Evolutionary conservation across 2,113 vertebrate species (phyloP).

Genomic region (Pedetes capensis): DNA sequence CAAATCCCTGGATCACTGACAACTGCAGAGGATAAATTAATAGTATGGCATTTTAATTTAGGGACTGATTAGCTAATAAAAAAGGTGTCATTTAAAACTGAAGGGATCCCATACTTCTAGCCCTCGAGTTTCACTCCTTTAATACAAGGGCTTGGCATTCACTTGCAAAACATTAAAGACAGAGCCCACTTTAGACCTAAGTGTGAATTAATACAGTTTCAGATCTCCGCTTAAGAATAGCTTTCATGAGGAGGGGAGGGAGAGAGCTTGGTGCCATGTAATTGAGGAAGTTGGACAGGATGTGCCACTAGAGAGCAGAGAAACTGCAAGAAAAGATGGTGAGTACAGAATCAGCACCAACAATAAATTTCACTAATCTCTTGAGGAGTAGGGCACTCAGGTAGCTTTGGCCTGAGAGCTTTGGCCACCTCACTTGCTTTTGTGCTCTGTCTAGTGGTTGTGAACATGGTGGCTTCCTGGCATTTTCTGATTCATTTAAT

Average conservation of each 20-base stretch:
- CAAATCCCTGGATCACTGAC: conserved; percentile 53
- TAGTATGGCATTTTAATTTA: conserved; percentile 51
- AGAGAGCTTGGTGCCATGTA: neutral
- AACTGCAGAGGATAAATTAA: conserved; percentile 45
- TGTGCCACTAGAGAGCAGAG: neutral
- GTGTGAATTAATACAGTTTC: neutral
- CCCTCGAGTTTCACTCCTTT: neutral
- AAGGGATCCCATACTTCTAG: neutral
- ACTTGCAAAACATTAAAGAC: neutral
- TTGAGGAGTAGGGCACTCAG: neutral
- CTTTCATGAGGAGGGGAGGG: neutral
- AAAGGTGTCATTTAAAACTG: conserved; percentile 12
- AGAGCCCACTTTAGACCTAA: neutral
- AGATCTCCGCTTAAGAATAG: neutral
- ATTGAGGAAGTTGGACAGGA: neutral
- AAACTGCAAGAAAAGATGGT: neutral
- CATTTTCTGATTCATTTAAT: neutral
- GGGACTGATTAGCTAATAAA: conserved; percentile 52
- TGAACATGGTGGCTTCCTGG: neutral
- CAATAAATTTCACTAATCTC: neutral
- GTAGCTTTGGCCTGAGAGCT: neutral
- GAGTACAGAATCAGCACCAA: neutral
- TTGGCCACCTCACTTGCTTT: neutral
- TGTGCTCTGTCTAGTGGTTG: neutral
- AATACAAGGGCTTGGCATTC: neutral